Evolutionary conservation across 1,140 invertebrate genomes (phyloP), one percentile per base, ranked within the genome.

Genomic region (Sipha flava): DNA sequence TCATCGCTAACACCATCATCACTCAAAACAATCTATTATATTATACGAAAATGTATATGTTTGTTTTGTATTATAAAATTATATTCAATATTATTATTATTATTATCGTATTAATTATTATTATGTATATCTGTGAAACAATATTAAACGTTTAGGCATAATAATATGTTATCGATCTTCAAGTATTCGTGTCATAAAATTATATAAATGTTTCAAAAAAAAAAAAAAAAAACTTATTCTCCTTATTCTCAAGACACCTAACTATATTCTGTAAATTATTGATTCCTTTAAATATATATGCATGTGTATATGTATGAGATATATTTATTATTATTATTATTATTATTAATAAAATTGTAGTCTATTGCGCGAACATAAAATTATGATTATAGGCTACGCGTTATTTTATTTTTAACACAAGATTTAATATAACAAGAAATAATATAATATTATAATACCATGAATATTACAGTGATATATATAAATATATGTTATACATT

Each of bases 401-500:
- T 62, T 62, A 62, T 62, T 62, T 62, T 57, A 62, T 34, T 62
- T 62, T 62, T n/a, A 62, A 62, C 54, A 18, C 14, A 18, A 29
- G 31, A 31, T 16, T 16, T 29, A 57, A 31, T 59, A 31, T 59
- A 59, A 59, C 31, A 62, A 43, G 40, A 12, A 43, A 43, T 43
- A 43, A 6, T 43, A 43, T 43, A 12, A 43, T 43, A 43, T 43
- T 12, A 10, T 43, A 43, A 10, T 43, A 43, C 40, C 9, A 12
- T 10, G 10, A 43, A 62, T 62, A 62, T 62, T 62, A 34, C 57
- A 31, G 57, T 62, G 62, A 66, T 37, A 66, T 66, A 40, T 40
- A 66, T 66, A 66, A 21, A 37, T 66, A 66, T 34, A 21, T 66
- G 62, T 66, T 66, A 21, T 66, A 66, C 31, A 66, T 66, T 62